These are phyloP conservation scores for Drosophila gaucha DNA, from an alignment of 2,888 invertebrate species.

Conservation along the genomic window DNA sequence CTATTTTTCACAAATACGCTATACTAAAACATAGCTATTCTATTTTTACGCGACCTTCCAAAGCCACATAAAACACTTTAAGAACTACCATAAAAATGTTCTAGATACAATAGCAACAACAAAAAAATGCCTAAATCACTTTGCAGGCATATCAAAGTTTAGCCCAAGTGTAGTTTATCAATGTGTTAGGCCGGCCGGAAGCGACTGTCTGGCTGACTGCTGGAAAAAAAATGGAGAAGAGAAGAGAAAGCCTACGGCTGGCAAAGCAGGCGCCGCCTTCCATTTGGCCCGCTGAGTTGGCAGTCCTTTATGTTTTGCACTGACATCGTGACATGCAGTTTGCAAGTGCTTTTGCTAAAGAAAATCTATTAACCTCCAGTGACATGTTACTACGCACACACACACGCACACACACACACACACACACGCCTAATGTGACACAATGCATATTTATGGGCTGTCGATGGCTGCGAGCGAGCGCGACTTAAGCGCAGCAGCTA, in stretches of 20 bases:
- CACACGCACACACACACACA: conserved; percentile 12
- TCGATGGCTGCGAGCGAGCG: conserved; percentile 33
- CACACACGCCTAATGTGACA: conserved; percentile 68
- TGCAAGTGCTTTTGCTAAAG: conserved; percentile 64
- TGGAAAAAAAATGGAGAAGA: not conserved
- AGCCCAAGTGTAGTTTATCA: conserved; percentile 54
- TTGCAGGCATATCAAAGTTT: conserved; percentile 37
- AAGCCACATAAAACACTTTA: conserved; percentile 6
- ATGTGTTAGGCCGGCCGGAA: conserved; percentile 49
- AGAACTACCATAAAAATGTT: conserved; percentile 16
- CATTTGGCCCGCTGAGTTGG: conserved; percentile 12
- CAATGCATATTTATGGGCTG: conserved; percentile 81
- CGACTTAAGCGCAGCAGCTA: conserved; percentile 23
- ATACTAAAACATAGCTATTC: no score
- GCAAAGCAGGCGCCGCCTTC: conserved; percentile 11
- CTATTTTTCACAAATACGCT: no score
- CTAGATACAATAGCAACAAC: no score
- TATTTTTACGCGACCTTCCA: no score
- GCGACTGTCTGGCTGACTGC: conserved; percentile 44
- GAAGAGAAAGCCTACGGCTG: conserved; percentile 9
- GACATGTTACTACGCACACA: conserved; percentile 55
- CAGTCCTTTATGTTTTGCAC: conserved; percentile 39
- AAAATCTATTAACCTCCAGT: conserved; percentile 81
- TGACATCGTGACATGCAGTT: conserved; percentile 72
- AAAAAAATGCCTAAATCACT: conserved; percentile 44